Conservation (phyloP, 2,113 vertebrate species). For the Nothocercus julius region DNA sequence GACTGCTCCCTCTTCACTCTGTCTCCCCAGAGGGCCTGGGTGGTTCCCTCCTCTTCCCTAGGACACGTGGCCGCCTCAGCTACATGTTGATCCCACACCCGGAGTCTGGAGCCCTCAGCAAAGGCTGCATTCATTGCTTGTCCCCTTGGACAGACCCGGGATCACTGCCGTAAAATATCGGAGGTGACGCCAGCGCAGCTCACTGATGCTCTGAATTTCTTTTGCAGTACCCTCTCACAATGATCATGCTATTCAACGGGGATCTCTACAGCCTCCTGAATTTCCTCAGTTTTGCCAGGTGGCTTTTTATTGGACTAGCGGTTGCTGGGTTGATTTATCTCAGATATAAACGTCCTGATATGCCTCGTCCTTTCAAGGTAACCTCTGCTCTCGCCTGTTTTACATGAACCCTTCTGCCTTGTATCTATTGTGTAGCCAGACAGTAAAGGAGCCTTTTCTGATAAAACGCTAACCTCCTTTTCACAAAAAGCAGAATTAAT, state of each 20-base stretch:
- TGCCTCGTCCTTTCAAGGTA: constrained; percentile 97
- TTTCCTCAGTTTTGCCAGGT: constrained; percentile 97
- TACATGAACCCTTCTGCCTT: constrained; percentile 55
- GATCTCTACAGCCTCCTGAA: constrained; percentile 95
- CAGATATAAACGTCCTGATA: constrained; percentile 89
- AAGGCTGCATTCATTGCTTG: background rate
- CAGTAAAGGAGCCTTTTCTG: background rate
- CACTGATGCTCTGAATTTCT: constrained; percentile 31
- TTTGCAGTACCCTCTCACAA: constrained; percentile 89
- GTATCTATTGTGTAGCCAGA: background rate
- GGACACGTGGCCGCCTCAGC: background rate
- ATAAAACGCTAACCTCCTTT: background rate
- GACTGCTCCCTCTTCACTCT: background rate
- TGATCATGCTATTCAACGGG: constrained; percentile 91
- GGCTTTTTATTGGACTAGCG: constrained; percentile 94
- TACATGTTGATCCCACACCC: background rate
- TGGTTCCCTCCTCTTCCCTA: background rate
- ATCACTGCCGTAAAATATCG: background rate
- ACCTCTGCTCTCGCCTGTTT: constrained; percentile 59
- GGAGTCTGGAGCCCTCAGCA: background rate
- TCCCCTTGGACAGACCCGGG: background rate
- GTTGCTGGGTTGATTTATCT: constrained; percentile 94
- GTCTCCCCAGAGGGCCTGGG: background rate
- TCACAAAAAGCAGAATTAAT: background rate
- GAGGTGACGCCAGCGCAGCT: background rate